Evolutionary conservation across 2,797 vertebrate species (phyloP), one percentile per base, ranked within the genome.

Genomic region (Novumbra hubbsi): DNA sequence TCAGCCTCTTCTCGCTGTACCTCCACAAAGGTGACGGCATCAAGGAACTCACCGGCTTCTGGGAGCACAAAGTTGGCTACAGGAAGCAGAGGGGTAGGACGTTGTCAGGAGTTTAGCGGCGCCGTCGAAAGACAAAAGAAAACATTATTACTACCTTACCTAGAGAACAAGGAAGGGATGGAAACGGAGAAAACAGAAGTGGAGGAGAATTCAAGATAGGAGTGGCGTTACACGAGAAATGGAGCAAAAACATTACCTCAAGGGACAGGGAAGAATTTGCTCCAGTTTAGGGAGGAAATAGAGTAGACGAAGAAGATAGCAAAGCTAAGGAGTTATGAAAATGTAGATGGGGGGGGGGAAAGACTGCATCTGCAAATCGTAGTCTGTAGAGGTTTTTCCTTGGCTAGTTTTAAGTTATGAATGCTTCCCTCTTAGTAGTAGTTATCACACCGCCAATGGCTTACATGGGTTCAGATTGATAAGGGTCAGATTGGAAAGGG

Each of bases 31-130:
- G 89, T 85, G 86, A 98, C 97, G 0, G 86, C 92, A 28, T 97
- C 94, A 76, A 98, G 93, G 90, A 96, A 97, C 82, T 98, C 97
- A 2, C 96, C 96, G 1, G 90, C 83, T 24, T 96, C 96, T 0
- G 97, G 97, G 77, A 98, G 87, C 5, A 95, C 88, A 84, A 94
- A 98, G 91, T 98, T 98, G 86, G 96, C 96, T 98, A 50, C 60
- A 78, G 81, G 79, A 72, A 12, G 68, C 50, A 73, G 72, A 78
- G 84, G 87, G 88, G 77, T 57, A 27, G 64, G 48, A 85, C 77
- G 90, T 86, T 89, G 90, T 92, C 92, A 92, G 87, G 89, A 88
- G 89, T 92, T 86, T 69, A 87, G 92, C 80, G 85, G 87, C 82
- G 88, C 86, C 89, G 91, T 89, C 87, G 68, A 86, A 88, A 90